Conservation (phyloP, 2,888 invertebrate species). For the Parnassius mnemosyne region DNA sequence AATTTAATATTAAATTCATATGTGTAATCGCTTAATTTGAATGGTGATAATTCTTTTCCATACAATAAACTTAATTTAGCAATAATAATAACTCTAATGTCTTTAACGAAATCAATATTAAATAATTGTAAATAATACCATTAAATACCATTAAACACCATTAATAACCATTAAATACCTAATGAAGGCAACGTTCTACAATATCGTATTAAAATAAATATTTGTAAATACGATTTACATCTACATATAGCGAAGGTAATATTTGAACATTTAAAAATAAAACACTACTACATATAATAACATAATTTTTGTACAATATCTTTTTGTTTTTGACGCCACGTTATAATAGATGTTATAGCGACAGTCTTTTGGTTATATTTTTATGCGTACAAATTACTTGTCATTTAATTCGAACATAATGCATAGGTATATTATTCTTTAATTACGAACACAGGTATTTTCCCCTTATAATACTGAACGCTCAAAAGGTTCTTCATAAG, state of each 20-base stretch:
- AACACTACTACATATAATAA: not conserved
- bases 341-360: not conserved
- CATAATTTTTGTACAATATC: not conserved
- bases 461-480: no score
- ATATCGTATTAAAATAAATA: slow-evolving; percentile 7
- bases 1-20: no score
- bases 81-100: not conserved
- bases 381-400: not conserved
- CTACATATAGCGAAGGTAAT: not conserved
- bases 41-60: no score
- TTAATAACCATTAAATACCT: slow-evolving; percentile 1
- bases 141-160: slow-evolving; percentile 17
- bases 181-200: not conserved
- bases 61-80: not conserved
- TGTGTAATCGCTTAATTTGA: no score
- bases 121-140: no score
- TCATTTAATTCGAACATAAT: not conserved
- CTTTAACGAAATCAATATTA: not conserved
- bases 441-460: no score
- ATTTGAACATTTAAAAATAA: not conserved
- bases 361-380: slow-evolving; percentile 10
- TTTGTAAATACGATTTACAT: slow-evolving; percentile 14
- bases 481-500: no score
- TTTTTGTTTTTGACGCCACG: not conserved
- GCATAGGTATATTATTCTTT: no score